A percentile compares a stretch with the other conserved stretches of the same genome.
These are phyloP conservation scores for Schrankia costaestrigalis DNA, from an alignment of 2,888 invertebrate genomes.

Conservation along the genomic window DNA sequence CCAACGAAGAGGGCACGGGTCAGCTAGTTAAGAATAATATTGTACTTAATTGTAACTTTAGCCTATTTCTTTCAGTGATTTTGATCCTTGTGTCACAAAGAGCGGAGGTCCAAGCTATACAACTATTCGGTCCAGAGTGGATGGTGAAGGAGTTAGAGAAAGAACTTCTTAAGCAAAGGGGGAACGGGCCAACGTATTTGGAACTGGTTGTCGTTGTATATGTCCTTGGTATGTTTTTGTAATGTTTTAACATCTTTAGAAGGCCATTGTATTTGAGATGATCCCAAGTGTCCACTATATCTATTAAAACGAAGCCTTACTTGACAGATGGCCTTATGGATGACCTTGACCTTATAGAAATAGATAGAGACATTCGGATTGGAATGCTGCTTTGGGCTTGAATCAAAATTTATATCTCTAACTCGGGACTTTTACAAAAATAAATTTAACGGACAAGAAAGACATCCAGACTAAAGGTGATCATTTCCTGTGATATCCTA, in stretches of 20 bases:
- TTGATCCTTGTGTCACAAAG: slow-evolving; percentile 96
- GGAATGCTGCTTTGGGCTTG: too few species aligned
- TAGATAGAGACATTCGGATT: too few species aligned
- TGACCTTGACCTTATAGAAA: too few species aligned
- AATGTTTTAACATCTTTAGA: not conserved
- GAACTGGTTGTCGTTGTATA: slow-evolving; percentile 92
- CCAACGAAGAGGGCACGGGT: too few species aligned
- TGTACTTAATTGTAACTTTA: not conserved
- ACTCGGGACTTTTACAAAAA: too few species aligned
- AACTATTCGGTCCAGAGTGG: slow-evolving; percentile 85
- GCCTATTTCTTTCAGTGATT: slow-evolving; percentile 82
- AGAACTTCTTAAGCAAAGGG: slow-evolving; percentile 86
- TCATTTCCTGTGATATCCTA: too few species aligned
- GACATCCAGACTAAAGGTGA: too few species aligned
- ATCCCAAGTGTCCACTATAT: too few species aligned
- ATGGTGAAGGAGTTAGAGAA: slow-evolving; percentile 83
- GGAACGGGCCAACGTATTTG: slow-evolving; percentile 90
- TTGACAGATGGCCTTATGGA: too few species aligned
- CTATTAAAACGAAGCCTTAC: too few species aligned
- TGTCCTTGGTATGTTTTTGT: slow-evolving; percentile 84
- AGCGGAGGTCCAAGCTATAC: slow-evolving; percentile 88
- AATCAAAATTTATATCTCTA: too few species aligned
- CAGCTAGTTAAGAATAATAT: not conserved
- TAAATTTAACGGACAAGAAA: too few species aligned
- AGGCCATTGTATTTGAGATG: not conserved